Evolutionary conservation across 2,888 invertebrate genomes (phyloP).

Genomic region (Chaitophorus viminalis): DNA sequence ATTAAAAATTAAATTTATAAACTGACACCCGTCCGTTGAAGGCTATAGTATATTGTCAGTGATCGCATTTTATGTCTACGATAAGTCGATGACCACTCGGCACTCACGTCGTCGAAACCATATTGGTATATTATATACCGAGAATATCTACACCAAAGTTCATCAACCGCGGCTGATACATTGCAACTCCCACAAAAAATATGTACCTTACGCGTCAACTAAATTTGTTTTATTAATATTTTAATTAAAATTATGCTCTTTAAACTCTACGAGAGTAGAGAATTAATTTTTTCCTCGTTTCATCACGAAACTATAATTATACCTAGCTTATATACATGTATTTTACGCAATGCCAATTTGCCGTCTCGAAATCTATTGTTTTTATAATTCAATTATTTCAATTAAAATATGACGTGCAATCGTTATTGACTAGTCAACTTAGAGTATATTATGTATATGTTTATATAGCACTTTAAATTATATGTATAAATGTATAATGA

Average conservation of each 20-base stretch:
- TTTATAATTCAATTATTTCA: slow-evolving; percentile 39
- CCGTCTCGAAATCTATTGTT: neutral
- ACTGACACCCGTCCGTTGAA: slow-evolving; percentile 35
- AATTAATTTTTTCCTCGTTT: slow-evolving; percentile 11
- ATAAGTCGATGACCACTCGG: no score
- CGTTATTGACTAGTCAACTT: neutral
- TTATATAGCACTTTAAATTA: neutral
- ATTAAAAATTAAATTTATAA: slow-evolving; percentile 51
- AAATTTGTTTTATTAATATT: neutral
- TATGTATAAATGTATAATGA: neutral
- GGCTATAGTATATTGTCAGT: no score
- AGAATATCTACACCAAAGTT: neutral
- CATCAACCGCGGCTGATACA: slow-evolving; percentile 29
- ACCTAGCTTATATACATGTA: neutral
- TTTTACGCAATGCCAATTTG: slow-evolving; percentile 16
- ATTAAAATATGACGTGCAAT: slow-evolving; percentile 27
- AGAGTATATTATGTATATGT: neutral
- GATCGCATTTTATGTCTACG: neutral
- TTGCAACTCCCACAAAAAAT: neutral
- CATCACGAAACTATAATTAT: neutral
- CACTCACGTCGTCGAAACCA: neutral
- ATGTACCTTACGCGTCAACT: neutral
- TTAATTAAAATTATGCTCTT: neutral
- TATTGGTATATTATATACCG: no score
- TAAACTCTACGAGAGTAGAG: neutral